These are phyloP conservation scores for Arizona elegans DNA, from an alignment of 2,113 vertebrate genomes.

Conservation along the genomic window DNA sequence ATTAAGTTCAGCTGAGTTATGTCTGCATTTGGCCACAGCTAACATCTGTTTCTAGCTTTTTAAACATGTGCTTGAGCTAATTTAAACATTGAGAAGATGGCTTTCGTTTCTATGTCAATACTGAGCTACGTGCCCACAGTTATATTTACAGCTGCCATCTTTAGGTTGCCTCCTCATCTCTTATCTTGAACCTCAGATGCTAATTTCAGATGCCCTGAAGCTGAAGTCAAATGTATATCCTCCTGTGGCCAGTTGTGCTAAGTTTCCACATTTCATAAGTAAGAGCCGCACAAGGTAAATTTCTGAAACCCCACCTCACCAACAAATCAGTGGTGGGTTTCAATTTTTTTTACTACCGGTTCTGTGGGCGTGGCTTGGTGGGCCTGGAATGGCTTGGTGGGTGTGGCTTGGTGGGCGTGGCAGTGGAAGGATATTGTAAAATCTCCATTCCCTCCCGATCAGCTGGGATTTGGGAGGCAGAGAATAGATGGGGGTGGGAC, in stretches of 20 bases:
- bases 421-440: no score
- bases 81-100: constrained; percentile 19
- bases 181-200: neutral
- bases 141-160: neutral
- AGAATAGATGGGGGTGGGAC: no score
- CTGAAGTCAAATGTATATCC: neutral
- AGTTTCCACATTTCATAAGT: neutral
- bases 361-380: no score
- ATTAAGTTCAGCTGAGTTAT: neutral
- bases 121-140: constrained; percentile 26
- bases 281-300: neutral
- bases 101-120: constrained; percentile 49
- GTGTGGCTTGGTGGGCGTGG: no score
- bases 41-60: constrained; percentile 32
- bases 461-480: no score
- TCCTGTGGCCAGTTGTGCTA: neutral
- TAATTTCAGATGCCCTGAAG: neutral
- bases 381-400: no score
- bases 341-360: no score
- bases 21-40: constrained; percentile 25
- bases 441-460: no score
- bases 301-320: neutral
- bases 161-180: neutral
- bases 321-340: no score
- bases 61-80: constrained; percentile 47